Evolutionary conservation across 2,888 invertebrate genomes (phyloP).

Genomic region (Hyles lineata): DNA sequence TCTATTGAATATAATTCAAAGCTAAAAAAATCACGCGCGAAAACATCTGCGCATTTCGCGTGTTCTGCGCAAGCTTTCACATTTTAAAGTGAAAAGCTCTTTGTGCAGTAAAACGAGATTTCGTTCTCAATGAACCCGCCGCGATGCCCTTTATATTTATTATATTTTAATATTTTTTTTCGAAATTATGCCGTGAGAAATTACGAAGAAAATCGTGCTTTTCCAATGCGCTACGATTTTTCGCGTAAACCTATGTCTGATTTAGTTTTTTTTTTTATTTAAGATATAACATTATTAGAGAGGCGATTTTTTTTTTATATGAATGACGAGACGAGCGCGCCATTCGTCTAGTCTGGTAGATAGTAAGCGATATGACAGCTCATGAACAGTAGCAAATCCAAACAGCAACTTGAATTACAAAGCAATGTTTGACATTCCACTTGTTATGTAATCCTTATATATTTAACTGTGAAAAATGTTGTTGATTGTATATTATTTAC

Average conservation of each 20-base stretch:
- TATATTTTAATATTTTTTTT: slow-evolving; percentile 46
- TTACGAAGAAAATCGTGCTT: not conserved
- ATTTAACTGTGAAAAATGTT: too few relatives aligned
- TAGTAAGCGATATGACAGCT: too few relatives aligned
- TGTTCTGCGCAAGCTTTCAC: slow-evolving; percentile 62
- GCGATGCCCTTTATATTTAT: slow-evolving; percentile 46
- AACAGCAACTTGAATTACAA: too few relatives aligned
- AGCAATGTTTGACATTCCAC: too few relatives aligned
- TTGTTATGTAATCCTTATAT: too few relatives aligned
- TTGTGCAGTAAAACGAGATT: slow-evolving; percentile 67
- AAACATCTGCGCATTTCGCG: slow-evolving; percentile 11
- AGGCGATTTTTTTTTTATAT: too few relatives aligned
- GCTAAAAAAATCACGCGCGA: not conserved
- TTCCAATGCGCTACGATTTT: not conserved
- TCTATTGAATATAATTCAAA: slow-evolving; percentile 1
- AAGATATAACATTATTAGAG: too few relatives aligned
- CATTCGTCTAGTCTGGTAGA: too few relatives aligned
- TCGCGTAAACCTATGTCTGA: not conserved
- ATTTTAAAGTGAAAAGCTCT: slow-evolving; percentile 74
- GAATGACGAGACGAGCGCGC: too few relatives aligned
- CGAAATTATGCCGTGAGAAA: slow-evolving; percentile 31
- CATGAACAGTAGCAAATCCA: too few relatives aligned
- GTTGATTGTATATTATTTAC: too few relatives aligned
- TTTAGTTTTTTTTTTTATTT: not conserved
- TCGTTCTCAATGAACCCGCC: slow-evolving; percentile 58